These are phyloP conservation scores for Tadarida brasiliensis DNA, from an alignment of 2,797 vertebrate species.

Conservation along the genomic window DNA sequence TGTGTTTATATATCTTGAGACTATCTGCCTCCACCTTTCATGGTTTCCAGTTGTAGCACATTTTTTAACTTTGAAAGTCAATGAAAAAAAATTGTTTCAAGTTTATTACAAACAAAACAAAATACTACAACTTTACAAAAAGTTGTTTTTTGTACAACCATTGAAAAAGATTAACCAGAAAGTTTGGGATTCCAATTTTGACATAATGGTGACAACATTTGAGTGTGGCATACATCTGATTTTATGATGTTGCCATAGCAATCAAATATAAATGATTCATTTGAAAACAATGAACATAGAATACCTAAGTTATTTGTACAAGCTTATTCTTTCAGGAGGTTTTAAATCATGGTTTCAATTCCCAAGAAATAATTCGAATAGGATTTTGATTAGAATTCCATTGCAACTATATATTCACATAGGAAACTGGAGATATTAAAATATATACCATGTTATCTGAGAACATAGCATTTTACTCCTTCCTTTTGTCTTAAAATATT, in stretches of 20 bases:
- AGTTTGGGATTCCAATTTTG: background rate
- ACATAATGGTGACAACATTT: background rate
- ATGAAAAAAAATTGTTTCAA: background rate
- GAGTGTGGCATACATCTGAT: background rate
- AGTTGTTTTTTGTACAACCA: background rate
- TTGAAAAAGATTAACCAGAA: background rate
- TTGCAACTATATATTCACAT: background rate
- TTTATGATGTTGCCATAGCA: background rate
- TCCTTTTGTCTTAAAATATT: conserved; percentile 27
- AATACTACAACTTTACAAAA: background rate
- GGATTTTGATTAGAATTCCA: background rate
- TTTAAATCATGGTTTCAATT: conserved; percentile 35
- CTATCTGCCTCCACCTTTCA: background rate
- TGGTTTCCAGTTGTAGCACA: background rate
- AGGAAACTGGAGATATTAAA: background rate
- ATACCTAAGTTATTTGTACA: background rate
- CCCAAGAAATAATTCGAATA: background rate
- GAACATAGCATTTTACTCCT: background rate
- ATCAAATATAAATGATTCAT: background rate
- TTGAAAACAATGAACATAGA: background rate
- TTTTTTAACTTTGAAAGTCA: conserved; percentile 45
- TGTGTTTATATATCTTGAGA: background rate
- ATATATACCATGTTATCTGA: background rate
- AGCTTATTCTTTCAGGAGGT: background rate
- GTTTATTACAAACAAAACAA: conserved; percentile 22